phyloP scores from a whole-genome alignment of 2,797 vertebrate genomes.

The Acanthiza pusilla region DNA sequence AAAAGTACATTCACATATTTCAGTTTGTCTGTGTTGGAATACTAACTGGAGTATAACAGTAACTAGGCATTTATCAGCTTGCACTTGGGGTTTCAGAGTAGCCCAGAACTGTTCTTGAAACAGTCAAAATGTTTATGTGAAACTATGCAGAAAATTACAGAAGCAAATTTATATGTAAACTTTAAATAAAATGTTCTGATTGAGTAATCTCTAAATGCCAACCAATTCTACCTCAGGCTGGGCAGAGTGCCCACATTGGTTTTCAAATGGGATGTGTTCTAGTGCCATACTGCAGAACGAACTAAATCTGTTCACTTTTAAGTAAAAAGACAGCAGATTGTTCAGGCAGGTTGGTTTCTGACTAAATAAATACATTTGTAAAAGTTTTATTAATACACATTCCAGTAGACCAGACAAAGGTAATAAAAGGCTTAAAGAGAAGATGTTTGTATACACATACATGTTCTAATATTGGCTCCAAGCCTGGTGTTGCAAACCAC shows the following conservation, averaged over 20 bases:
- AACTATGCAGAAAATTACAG: conserved; percentile 8
- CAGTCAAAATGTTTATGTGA: background rate
- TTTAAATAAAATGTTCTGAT: background rate
- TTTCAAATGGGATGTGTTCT: background rate
- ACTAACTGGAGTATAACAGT: background rate
- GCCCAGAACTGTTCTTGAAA: background rate
- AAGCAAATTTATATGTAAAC: background rate
- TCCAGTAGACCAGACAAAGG: background rate
- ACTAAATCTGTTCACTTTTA: background rate
- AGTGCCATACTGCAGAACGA: background rate
- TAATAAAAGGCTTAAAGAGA: background rate
- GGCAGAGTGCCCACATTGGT: background rate
- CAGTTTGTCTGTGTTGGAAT: background rate
- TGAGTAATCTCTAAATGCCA: background rate
- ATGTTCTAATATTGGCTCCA: background rate
- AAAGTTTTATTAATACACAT: background rate
- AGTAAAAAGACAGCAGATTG: background rate
- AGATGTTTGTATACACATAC: background rate
- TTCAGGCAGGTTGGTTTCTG: background rate
- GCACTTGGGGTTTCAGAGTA: background rate
- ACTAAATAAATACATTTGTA: background rate
- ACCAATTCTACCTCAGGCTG: background rate
- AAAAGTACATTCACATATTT: background rate
- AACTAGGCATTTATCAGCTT: background rate
- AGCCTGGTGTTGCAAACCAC: background rate